Percentiles rank a stretch among this genome's conserved stretches.
Evolutionary conservation across 2,113 vertebrate genomes (phyloP).

Genomic region (Maccullochella peelii): DNA sequence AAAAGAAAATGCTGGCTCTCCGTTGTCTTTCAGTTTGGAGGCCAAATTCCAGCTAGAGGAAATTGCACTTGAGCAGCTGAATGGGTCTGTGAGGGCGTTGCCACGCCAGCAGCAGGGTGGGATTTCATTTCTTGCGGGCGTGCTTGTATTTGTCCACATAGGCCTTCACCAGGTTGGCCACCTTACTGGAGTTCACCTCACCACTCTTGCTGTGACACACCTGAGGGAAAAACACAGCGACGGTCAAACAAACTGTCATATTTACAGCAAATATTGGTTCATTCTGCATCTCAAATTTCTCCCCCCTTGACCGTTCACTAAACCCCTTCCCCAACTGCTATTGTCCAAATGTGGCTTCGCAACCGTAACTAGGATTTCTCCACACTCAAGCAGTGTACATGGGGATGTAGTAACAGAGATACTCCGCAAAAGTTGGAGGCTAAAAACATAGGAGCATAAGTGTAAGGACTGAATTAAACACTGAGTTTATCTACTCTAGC

Average conservation of each 20-base stretch:
- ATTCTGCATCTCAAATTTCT: not conserved
- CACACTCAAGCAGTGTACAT: not conserved
- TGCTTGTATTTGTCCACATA: conserved; percentile 99
- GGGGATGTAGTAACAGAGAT: not conserved
- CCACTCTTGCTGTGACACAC: conserved; percentile 98
- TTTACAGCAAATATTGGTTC: not conserved
- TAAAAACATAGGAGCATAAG: not conserved
- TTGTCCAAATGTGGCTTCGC: not conserved
- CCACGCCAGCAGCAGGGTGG: conserved; percentile 58
- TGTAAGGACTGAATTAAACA: no score
- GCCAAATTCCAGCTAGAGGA: conserved; percentile 84
- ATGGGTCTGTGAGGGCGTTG: conserved; percentile 53
- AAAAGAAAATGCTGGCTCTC: conserved; percentile 77
- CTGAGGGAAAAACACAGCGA: conserved; percentile 70
- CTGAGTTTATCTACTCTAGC: not conserved
- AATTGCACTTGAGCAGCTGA: conserved; percentile 95
- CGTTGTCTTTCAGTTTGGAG: conserved; percentile 82
- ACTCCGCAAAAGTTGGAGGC: not conserved
- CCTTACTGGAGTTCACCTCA: conserved; percentile 96
- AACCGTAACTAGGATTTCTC: no score
- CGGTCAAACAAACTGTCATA: not conserved
- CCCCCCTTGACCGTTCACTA: not conserved
- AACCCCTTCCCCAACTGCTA: no score
- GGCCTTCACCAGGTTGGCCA: conserved; percentile 96
- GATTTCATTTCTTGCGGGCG: conserved; percentile 89